Conservation (phyloP, 2,888 invertebrate genomes). For the Ganaspis brasiliensis region DNA sequence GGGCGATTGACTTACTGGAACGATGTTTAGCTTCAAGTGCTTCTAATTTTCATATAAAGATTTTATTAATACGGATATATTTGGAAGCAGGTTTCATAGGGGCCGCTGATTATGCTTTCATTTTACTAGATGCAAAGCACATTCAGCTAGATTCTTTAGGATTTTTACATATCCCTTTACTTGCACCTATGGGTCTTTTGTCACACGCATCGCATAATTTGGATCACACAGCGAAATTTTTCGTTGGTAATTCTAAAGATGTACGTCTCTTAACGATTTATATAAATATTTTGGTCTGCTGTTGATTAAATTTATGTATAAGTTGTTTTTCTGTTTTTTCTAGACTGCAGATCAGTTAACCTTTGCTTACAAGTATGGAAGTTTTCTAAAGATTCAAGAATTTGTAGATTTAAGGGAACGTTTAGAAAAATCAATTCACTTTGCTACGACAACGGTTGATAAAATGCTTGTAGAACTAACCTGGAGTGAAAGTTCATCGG, state of each 20-base stretch:
- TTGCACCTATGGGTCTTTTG: conserved; percentile 88
- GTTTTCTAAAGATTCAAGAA: conserved; percentile 95
- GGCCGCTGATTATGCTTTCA: conserved; percentile 74
- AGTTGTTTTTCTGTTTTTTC: too few relatives aligned
- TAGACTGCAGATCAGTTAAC: conserved; percentile 95
- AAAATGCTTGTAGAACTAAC: conserved; percentile 86
- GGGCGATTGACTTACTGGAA: conserved; percentile 75
- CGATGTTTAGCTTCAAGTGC: conserved; percentile 83
- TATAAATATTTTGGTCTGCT: too few relatives aligned
- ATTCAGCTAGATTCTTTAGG: conserved; percentile 96
- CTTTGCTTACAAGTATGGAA: conserved; percentile 96
- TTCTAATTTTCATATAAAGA: conserved; percentile 94
- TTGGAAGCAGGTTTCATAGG: conserved; percentile 80
- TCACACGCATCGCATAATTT: conserved; percentile 87
- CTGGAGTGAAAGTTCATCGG: conserved; percentile 70
- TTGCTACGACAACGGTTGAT: conserved; percentile 85
- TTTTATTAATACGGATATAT: conserved; percentile 91
- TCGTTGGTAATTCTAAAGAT: conserved; percentile 93
- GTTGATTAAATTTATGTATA: too few relatives aligned
- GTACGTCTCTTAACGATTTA: too few relatives aligned
- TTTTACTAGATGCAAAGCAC: conserved; percentile 92
- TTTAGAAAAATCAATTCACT: conserved; percentile 91
- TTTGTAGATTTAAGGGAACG: conserved; percentile 92
- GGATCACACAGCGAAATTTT: conserved; percentile 91
- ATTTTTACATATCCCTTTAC: conserved; percentile 89